phyloP scores from a whole-genome alignment of 1,140 invertebrate genomes.

The Halyomorpha halys region DNA sequence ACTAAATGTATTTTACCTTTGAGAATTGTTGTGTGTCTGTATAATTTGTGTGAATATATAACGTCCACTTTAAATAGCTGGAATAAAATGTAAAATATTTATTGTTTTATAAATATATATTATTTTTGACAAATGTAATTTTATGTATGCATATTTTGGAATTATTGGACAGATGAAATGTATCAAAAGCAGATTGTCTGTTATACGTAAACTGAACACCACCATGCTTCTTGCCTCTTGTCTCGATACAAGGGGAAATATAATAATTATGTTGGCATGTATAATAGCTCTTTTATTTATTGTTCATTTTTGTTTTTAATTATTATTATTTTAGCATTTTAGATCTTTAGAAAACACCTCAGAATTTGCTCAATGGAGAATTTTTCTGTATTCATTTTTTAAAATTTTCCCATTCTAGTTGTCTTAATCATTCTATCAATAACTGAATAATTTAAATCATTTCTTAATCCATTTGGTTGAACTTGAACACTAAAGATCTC shows the following conservation, averaged over 20 bases:
- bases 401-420: slow-evolving; percentile 3
- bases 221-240: background rate
- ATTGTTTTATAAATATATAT: slow-evolving; percentile 14
- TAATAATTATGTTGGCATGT: background rate
- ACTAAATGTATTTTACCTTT: slow-evolving; percentile 14
- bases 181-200: slow-evolving; percentile 1
- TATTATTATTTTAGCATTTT: background rate
- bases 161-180: background rate
- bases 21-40: slow-evolving; percentile 4
- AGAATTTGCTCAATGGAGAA: slow-evolving; percentile 9
- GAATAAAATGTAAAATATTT: slow-evolving; percentile 11
- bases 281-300: slow-evolving; percentile 1
- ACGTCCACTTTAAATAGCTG: slow-evolving; percentile 6
- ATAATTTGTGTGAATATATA: slow-evolving; percentile 13
- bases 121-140: slow-evolving; percentile 11
- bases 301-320: background rate
- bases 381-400: background rate
- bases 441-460: no score
- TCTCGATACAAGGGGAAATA: background rate
- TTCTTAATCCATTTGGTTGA: no score
- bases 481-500: no score
- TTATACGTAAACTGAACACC: slow-evolving; percentile 10
- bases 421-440: background rate
- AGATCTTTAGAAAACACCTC: background rate
- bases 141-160: slow-evolving; percentile 6